These are phyloP conservation scores for Thereva unica DNA, from an alignment of 2,888 invertebrate species.

Conservation along the genomic window DNA sequence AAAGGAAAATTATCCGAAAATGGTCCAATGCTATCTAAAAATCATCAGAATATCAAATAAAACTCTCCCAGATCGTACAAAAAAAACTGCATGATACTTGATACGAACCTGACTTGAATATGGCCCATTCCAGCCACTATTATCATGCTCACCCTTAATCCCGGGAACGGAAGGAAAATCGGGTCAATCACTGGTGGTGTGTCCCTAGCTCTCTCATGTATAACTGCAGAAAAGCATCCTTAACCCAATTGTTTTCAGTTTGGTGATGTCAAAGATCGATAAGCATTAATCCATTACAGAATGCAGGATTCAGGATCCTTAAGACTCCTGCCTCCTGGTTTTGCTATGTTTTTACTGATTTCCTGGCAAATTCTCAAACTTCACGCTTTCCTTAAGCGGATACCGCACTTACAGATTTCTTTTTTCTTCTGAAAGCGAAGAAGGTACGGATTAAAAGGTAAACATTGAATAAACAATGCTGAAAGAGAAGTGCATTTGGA, in stretches of 20 bases:
- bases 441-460: slow-evolving; percentile 33
- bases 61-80: too few relatives aligned
- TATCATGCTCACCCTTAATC: too few relatives aligned
- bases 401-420: slow-evolving; percentile 1
- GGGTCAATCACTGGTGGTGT: slow-evolving; percentile 15
- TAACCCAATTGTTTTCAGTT: not conserved
- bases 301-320: not conserved
- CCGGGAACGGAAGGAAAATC: not conserved
- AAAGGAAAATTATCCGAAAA: too few relatives aligned
- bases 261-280: slow-evolving; percentile 25
- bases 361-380: slow-evolving; percentile 25
- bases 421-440: slow-evolving; percentile 27
- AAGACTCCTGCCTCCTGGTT: too few relatives aligned
- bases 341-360: slow-evolving; percentile 17
- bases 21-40: too few relatives aligned
- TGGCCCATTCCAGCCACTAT: too few relatives aligned
- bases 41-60: too few relatives aligned
- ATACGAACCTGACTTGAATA: too few relatives aligned
- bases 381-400: slow-evolving; percentile 30
- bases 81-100: too few relatives aligned
- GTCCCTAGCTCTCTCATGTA: not conserved
- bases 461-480: slow-evolving; percentile 30
- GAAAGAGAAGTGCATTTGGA: slow-evolving; percentile 26
- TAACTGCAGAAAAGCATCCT: not conserved
- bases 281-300: slow-evolving; percentile 20